Percentiles rank a stretch among this genome's conserved stretches.
Conservation (phyloP, 1,140 invertebrate species). For the Euwallacea similis region DNA sequence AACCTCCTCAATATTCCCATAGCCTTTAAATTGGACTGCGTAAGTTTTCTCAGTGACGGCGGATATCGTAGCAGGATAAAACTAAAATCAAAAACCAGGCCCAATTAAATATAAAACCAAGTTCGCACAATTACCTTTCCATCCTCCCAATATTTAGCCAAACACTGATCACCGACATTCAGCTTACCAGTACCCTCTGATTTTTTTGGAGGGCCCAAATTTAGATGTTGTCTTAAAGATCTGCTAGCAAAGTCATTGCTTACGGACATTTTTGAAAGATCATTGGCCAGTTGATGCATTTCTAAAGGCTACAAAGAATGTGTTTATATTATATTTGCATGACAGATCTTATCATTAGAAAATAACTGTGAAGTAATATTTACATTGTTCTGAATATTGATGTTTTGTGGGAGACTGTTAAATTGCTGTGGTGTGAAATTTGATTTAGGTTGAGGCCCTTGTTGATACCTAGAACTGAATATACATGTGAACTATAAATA, state of each 20-base stretch:
- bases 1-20: slow-evolving; percentile 88
- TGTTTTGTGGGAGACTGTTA: too few relatives aligned
- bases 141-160: slow-evolving; percentile 93
- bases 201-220: slow-evolving; percentile 47
- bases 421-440: too few relatives aligned
- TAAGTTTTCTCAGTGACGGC: slow-evolving; percentile 72
- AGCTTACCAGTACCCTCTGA: slow-evolving; percentile 50
- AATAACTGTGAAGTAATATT: too few relatives aligned
- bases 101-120: neutral
- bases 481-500: too few relatives aligned
- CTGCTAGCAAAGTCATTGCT: slow-evolving; percentile 49
- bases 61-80: slow-evolving; percentile 82
- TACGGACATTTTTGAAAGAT: slow-evolving; percentile 43
- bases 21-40: slow-evolving; percentile 83
- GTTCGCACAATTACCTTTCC: slow-evolving; percentile 65
- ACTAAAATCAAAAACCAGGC: slow-evolving; percentile 59
- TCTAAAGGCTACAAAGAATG: neutral
- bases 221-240: slow-evolving; percentile 48
- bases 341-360: too few relatives aligned
- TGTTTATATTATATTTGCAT: neutral
- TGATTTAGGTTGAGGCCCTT: too few relatives aligned
- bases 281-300: slow-evolving; percentile 37
- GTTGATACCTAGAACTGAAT: too few relatives aligned
- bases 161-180: slow-evolving; percentile 76
- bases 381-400: too few relatives aligned